Evolutionary conservation across 2,797 vertebrate genomes (phyloP).

Genomic region (Otolemur crassicaudatus): DNA sequence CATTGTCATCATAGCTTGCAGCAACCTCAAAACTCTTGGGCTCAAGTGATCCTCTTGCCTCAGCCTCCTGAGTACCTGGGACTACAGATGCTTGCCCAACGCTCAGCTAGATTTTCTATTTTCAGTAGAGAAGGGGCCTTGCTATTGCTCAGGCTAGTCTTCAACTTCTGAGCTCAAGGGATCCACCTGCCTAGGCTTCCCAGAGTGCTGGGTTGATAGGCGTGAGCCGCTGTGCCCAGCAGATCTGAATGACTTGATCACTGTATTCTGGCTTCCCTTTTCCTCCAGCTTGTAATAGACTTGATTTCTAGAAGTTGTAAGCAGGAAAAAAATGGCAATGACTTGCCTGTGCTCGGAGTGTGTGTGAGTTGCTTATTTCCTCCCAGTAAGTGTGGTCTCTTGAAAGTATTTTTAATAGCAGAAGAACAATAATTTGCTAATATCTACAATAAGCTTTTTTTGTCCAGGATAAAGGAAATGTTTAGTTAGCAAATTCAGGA

Average conservation of each 20-base stretch:
- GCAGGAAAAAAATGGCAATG: not conserved
- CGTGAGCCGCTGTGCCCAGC: too few species aligned
- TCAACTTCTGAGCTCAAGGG: too few species aligned
- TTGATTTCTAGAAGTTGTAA: slow-evolving; percentile 20
- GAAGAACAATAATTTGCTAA: not conserved
- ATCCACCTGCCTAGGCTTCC: too few species aligned
- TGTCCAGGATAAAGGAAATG: slow-evolving; percentile 1
- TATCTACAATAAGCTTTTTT: not conserved
- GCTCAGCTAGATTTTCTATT: too few species aligned
- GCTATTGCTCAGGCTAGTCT: too few species aligned
- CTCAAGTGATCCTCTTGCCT: too few species aligned
- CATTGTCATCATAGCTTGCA: too few species aligned
- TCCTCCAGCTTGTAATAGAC: not conserved
- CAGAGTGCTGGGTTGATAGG: too few species aligned
- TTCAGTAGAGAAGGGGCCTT: too few species aligned
- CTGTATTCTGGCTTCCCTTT: not conserved
- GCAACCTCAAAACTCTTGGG: too few species aligned
- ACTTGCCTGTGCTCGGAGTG: not conserved
- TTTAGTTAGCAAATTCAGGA: slow-evolving; percentile 36
- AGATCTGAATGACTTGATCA: not conserved
- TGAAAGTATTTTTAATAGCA: slow-evolving; percentile 6
- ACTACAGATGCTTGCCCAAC: too few species aligned
- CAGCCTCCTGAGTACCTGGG: too few species aligned
- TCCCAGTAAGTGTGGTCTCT: not conserved
- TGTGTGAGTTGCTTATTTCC: not conserved